These are phyloP conservation scores for Phragmatobia fuliginosa DNA, from an alignment of 2,888 invertebrate genomes.

Conservation along the genomic window DNA sequence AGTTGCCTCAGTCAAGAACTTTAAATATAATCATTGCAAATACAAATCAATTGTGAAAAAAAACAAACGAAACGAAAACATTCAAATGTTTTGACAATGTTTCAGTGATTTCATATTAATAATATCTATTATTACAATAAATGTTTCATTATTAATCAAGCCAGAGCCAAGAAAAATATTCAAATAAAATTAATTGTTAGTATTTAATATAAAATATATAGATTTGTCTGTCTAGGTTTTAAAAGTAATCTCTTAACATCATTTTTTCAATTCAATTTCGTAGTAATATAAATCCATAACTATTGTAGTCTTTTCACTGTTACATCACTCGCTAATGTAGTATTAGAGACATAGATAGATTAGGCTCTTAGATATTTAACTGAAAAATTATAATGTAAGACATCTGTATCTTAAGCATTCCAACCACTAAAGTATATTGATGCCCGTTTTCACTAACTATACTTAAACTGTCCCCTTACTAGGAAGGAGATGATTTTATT, in stretches of 20 bases:
- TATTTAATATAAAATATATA: not conserved
- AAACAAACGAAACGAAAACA: not conserved
- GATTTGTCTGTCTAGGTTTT: not conserved
- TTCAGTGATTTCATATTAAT: too few species aligned
- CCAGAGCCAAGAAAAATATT: not conserved
- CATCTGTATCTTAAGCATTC: not conserved
- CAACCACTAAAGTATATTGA: not conserved
- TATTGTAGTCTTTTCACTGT: not conserved
- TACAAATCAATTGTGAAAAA: not conserved
- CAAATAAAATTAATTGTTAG: not conserved
- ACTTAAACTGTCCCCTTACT: too few species aligned
- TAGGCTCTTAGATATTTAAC: not conserved
- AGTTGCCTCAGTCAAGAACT: not conserved
- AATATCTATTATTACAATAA: too few species aligned
- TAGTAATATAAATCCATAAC: not conserved
- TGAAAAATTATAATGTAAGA: not conserved
- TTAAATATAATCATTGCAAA: not conserved
- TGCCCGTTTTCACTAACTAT: too few species aligned
- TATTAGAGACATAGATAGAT: too few species aligned
- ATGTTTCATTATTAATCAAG: not conserved
- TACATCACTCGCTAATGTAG: not conserved
- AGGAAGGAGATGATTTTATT: too few species aligned
- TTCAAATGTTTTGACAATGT: too few species aligned
- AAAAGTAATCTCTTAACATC: not conserved
- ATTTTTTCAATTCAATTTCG: not conserved